Evolutionary conservation across 2,113 vertebrate genomes (phyloP).

Genomic region (Percina caprodes): DNA sequence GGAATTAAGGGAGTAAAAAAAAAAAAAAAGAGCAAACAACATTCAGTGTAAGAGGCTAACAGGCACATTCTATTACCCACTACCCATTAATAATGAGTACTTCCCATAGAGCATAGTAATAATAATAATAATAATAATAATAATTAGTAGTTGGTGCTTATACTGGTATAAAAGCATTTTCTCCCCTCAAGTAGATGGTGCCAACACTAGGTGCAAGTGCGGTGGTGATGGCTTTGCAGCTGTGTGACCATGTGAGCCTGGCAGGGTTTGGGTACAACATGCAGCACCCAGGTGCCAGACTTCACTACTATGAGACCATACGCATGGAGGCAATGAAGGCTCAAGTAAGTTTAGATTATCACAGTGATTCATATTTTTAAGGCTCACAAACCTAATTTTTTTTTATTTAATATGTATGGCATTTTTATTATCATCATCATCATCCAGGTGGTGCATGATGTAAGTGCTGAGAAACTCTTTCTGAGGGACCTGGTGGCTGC

Average conservation of each 20-base stretch:
- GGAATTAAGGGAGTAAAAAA: background rate
- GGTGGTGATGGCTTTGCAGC: constrained; percentile 82
- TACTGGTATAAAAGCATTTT: background rate
- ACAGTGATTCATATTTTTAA: background rate
- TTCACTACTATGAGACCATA: constrained; percentile 85
- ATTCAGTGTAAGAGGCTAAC: background rate
- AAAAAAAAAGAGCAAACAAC: constrained; percentile 3
- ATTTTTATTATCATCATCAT: background rate
- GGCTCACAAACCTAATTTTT: background rate
- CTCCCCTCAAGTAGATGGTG: constrained; percentile 60
- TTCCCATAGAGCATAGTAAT: background rate
- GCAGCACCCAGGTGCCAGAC: constrained; percentile 77
- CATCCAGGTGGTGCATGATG: constrained; percentile 83
- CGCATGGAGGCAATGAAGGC: constrained; percentile 80
- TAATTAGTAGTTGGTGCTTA: background rate
- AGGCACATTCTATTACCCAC: background rate
- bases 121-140: background rate
- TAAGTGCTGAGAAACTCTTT: constrained; percentile 83
- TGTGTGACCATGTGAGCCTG: constrained; percentile 87
- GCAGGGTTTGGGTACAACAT: constrained; percentile 86
- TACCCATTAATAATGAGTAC: background rate
- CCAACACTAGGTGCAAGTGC: constrained; percentile 83
- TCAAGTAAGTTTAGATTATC: constrained; percentile 61
- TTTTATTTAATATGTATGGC: background rate
- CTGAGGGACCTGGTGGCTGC: constrained; percentile 80